phyloP scores from a whole-genome alignment of 2,113 vertebrate species.

The Leptobrachium leishanense region DNA sequence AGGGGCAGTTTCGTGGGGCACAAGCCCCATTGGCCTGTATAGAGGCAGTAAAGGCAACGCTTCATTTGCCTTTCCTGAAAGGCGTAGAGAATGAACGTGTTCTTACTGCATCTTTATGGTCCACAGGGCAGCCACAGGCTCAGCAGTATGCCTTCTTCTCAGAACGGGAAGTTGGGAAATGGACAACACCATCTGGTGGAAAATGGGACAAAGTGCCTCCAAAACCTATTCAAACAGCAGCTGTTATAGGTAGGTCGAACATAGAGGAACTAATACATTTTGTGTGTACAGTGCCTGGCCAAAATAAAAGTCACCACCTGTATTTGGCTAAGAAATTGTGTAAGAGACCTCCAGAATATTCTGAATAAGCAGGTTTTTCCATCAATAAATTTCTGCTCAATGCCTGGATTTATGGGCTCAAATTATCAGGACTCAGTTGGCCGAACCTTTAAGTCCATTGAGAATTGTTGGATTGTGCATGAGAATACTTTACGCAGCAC shows the following conservation, averaged over 20 bases:
- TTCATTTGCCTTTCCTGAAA: slow-evolving; percentile 67
- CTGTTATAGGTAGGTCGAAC: slow-evolving; percentile 79
- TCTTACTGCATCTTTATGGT: slow-evolving; percentile 70
- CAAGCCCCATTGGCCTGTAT: slow-evolving; percentile 81
- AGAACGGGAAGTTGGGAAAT: slow-evolving; percentile 71
- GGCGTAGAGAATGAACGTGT: slow-evolving; percentile 73
- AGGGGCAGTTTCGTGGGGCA: slow-evolving; percentile 66
- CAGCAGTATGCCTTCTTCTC: slow-evolving; percentile 86
- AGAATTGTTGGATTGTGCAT: too few relatives aligned
- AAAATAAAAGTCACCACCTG: too few relatives aligned
- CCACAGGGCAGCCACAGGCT: slow-evolving; percentile 79
- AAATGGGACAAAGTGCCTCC: slow-evolving; percentile 75
- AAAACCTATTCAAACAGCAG: slow-evolving; percentile 67
- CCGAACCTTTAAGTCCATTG: too few relatives aligned
- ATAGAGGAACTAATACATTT: neutral
- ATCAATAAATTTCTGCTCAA: too few relatives aligned
- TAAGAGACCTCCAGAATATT: too few relatives aligned
- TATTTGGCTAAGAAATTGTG: too few relatives aligned
- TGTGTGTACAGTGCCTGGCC: too few relatives aligned
- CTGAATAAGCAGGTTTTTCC: too few relatives aligned
- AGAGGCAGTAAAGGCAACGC: slow-evolving; percentile 73
- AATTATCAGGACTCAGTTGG: too few relatives aligned
- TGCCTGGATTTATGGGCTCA: too few relatives aligned
- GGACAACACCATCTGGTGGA: slow-evolving; percentile 74
- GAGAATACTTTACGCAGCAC: too few relatives aligned